Evolutionary conservation across 2,113 vertebrate species (phyloP).

Genomic region (Eonycteris spelaea): DNA sequence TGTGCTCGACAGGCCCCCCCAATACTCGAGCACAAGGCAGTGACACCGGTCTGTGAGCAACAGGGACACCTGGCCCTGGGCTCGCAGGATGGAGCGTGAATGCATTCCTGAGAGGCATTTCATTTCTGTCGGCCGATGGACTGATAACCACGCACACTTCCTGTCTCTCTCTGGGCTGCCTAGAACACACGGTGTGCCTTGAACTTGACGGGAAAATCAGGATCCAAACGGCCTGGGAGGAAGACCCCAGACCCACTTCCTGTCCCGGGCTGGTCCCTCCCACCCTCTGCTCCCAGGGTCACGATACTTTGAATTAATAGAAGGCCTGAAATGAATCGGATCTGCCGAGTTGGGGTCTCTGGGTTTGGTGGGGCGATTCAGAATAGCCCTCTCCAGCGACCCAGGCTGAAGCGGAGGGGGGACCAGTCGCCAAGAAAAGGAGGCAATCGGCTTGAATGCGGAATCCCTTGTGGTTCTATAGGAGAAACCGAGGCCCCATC

Average conservation of each 20-base stretch:
- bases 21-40: rapidly evolving
- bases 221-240: background rate
- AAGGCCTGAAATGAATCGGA: no score
- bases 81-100: background rate
- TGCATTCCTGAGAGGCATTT: background rate
- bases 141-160: background rate
- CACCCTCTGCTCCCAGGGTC: background rate
- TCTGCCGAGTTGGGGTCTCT: background rate
- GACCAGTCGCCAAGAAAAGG: background rate
- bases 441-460: background rate
- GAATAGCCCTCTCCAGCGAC: rapidly evolving
- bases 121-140: background rate
- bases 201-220: background rate
- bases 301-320: background rate
- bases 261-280: no score
- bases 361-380: background rate
- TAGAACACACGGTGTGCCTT: background rate
- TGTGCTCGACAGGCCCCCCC: background rate
- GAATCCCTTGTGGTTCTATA: background rate
- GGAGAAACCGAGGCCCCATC: background rate
- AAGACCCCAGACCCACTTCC: background rate
- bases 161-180: background rate
- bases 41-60: rapidly evolving
- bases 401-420: background rate
- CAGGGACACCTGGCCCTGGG: background rate